phyloP scores from a whole-genome alignment of 2,797 vertebrate genomes.

The Zalophus californianus region DNA sequence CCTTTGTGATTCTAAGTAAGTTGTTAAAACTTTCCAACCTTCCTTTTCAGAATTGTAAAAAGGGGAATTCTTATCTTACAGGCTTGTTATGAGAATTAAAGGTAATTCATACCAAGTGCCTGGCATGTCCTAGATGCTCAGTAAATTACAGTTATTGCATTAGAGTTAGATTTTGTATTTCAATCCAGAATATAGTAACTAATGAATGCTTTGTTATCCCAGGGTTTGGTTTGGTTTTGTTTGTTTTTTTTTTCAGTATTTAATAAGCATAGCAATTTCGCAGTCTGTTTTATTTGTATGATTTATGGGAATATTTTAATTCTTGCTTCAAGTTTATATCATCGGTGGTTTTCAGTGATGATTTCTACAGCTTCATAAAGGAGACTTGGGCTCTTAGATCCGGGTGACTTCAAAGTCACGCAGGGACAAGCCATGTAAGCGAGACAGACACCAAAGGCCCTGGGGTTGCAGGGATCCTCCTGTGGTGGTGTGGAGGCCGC shows the following conservation, averaged over 20 bases:
- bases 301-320: slow-evolving; percentile 5
- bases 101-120: not conserved
- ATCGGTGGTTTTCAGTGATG: not conserved
- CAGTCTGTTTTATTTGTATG: not conserved
- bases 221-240: not conserved
- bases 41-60: not conserved
- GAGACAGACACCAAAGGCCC: not conserved
- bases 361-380: not conserved
- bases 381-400: not conserved
- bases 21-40: slow-evolving; percentile 25
- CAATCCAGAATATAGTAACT: not conserved
- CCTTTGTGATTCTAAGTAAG: not conserved
- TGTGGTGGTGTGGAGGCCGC: not conserved
- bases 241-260: not conserved
- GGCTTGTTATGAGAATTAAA: not conserved
- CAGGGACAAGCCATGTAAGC: not conserved
- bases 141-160: slow-evolving; percentile 24
- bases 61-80: not conserved
- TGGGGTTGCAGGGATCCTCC: not conserved
- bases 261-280: not conserved
- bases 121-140: not conserved
- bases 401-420: not conserved
- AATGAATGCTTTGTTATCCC: slow-evolving; percentile 22
- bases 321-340: not conserved
- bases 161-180: not conserved